phyloP scores from a whole-genome alignment of 2,113 vertebrate species.

The Atherinomorus stipes region DNA sequence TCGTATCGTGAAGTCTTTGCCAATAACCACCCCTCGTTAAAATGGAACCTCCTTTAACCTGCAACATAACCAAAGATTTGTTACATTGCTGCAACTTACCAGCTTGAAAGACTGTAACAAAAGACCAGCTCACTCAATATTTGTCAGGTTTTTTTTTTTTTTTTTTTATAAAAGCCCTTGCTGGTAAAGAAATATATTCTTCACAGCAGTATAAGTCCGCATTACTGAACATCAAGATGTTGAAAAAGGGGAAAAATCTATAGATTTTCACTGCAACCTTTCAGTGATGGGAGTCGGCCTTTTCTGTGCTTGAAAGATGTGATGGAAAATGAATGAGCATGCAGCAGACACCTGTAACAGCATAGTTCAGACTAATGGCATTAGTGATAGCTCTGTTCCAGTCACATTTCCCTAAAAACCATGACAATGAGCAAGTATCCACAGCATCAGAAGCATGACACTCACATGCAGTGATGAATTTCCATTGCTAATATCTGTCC shows the following conservation, averaged over 20 bases:
- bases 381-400: conserved; percentile 23
- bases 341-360: neutral
- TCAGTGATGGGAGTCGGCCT: neutral
- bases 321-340: neutral
- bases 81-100: neutral
- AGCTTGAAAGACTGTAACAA: conserved; percentile 1
- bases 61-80: neutral
- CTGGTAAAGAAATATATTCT: neutral
- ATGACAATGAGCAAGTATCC: neutral
- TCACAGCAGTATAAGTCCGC: neutral
- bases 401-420: neutral
- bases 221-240: neutral
- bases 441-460: neutral
- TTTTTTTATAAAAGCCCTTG: neutral
- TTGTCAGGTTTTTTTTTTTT: neutral
- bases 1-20: too few species aligned
- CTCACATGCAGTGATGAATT: neutral
- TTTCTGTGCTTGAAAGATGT: conserved; percentile 1
- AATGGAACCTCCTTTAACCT: neutral
- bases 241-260: neutral
- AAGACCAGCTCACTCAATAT: neutral
- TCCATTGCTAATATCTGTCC: neutral
- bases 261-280: neutral
- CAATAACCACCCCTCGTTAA: too few species aligned
- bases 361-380: neutral